Base-by-base conservation (phyloP, 2,888 invertebrate species). In the Pelosia muscerda region DNA sequence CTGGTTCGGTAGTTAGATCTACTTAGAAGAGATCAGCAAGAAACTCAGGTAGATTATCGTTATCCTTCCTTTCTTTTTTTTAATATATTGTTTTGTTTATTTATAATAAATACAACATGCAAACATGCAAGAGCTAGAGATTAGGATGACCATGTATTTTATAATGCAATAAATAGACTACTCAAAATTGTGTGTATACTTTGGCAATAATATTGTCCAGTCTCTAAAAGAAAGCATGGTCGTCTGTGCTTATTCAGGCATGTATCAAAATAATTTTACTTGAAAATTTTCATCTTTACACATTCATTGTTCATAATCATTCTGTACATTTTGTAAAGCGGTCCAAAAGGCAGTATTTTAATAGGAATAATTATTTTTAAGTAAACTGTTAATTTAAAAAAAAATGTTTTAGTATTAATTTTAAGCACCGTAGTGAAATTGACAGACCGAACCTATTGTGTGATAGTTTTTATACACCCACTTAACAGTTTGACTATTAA, bases 271-370 rank as follows among this genome's bases (percentile, higher is more conserved):
- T 61, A 28, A 13, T 22, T 34, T n/a, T 49, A 25, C 28, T 53
- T 49, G 19, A 59, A 5, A 56, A 25, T 22, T 8, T 1, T 15
- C 23, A 53, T 25, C 22, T 54, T 26, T n/a, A 5, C 68, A 76
- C 64, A 67, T 53, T 74, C 74, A 78, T 64, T 15, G 15, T 65
- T 61, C 73, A 59, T 57, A 65, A 71, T 68, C 69, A 71, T 77
- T 58, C 28, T 66, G 26, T 64, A 71, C 68, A 71, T 75, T 58
- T 31, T 66, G 28, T 65, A 71, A 65, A 66, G 61, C 75, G 34
- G 91, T 92, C 92, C 92, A 92, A 91, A 92, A 91, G 92, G 91
- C 91, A 91, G 88, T 92, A 90, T 92, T 90, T 84, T 84, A 81
- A 78, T 78, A 56, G 54, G 22, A 13, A 19, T n/a, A 53, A 53